Evolutionary conservation across 2,113 vertebrate genomes (phyloP), one percentile per base, ranked within the genome.

Genomic region (Alethe diademata): DNA sequence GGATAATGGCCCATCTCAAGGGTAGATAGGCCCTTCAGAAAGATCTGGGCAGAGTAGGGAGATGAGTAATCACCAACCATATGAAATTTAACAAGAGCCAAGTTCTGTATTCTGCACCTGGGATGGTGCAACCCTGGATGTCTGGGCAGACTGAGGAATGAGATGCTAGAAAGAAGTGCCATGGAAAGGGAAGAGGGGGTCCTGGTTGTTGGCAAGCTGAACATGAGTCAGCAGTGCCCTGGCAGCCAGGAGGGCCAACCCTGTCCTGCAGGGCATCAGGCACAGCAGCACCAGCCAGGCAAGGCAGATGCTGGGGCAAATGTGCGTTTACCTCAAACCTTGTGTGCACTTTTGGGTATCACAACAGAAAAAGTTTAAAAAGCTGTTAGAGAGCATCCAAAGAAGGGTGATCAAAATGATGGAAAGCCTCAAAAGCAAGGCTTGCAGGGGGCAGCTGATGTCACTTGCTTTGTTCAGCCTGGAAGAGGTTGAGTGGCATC

Each of bases 361-460:
- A 56, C 19, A 60, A 18, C 5, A 48, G 28, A 81, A 64, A 42
- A 61, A 76, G 8, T 6, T 5, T 24, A 51, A 22, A 29, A 93
- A 25, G 47, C 17, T 51, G 7, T 38, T 62, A 24, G 8, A 42
- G 2, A 26, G 7, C 20, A 47, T 18, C 14, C 53, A 66, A 26
- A 61, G n/a, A 22, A 51, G 5, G 7, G 11, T 2, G 4, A 35
- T 14, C 4, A 67, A 66, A 53, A 48, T 17, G 12, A 11, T 45
- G 19, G 61, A 88, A 86, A 19, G 6, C 9, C 29, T 82, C 2
- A 1, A 50, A 11, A 5, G 4, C 12, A 76, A 53, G 23, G 31
- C 11, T 57, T 61, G 25, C 0, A 0, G 45, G 5, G 14, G 28
- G 14, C 0, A 6, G 12, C 6, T 56, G 40, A 51, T 35, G 20